Percentiles rank a stretch among this genome's conserved stretches.
Evolutionary conservation across 2,113 vertebrate species (phyloP).

Genomic region (Guaruba guarouba): DNA sequence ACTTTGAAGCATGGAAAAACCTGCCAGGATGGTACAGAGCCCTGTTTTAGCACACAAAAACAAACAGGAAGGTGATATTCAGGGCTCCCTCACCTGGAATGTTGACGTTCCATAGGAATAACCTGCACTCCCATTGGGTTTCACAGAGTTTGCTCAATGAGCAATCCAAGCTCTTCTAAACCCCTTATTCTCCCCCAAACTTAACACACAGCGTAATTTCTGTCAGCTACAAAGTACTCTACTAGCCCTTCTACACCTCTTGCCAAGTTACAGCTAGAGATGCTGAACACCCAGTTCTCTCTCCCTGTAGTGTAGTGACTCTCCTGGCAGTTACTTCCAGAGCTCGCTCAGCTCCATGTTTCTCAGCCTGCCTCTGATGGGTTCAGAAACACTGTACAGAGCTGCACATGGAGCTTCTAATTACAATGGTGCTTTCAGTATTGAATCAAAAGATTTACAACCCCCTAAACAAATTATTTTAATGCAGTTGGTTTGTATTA

Average conservation of each 20-base stretch:
- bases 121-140: not conserved
- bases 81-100: not conserved
- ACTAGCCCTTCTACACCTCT: not conserved
- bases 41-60: not conserved
- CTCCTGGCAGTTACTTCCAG: not conserved
- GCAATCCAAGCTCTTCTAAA: not conserved
- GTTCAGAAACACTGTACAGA: not conserved
- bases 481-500: not conserved
- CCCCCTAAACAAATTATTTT: not conserved
- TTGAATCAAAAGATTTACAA: not conserved
- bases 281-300: not conserved
- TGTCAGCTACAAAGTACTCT: not conserved
- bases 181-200: not conserved
- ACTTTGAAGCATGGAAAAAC: not conserved
- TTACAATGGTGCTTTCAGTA: not conserved
- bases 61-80: not conserved
- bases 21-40: not conserved
- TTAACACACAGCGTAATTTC: not conserved
- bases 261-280: not conserved
- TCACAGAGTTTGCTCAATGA: not conserved
- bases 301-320: not conserved
- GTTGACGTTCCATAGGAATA: not conserved
- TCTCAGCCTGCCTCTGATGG: not conserved
- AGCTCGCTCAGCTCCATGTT: not conserved
- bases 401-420: not conserved